A percentile compares a stretch with the other conserved stretches of the same genome.
Conservation (phyloP, 2,888 invertebrate genomes). For the Heliconius ismenius region DNA sequence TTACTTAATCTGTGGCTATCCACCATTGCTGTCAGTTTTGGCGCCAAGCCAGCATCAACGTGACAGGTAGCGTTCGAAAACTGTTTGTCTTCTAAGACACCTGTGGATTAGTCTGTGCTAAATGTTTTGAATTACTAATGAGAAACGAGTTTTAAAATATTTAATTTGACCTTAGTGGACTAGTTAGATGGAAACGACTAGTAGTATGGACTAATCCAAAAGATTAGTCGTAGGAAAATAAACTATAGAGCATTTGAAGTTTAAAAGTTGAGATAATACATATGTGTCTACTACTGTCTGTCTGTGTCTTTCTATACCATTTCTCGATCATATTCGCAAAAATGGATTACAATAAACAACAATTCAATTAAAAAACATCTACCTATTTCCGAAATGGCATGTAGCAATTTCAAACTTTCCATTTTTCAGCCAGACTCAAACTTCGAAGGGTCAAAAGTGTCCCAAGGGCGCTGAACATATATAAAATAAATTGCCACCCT, state of each 20-base stretch:
- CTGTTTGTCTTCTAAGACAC: conserved; percentile 49
- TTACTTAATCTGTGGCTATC: conserved; percentile 45
- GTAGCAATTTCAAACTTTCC: conserved; percentile 3
- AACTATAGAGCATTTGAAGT: too few species aligned
- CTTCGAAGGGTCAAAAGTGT: conserved; percentile 11
- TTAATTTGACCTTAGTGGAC: neutral
- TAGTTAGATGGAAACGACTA: too few species aligned
- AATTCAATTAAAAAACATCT: neutral
- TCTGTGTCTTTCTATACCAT: too few species aligned
- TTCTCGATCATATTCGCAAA: too few species aligned
- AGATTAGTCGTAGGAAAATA: neutral
- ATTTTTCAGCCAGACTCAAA: conserved; percentile 7
- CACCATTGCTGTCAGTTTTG: conserved; percentile 54
- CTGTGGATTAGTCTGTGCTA: conserved; percentile 55
- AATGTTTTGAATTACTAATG: conserved; percentile 50
- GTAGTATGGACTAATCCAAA: too few species aligned
- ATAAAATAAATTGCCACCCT: conserved; percentile 31
- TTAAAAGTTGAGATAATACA: neutral
- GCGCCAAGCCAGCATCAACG: conserved; percentile 56
- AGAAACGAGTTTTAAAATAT: conserved; percentile 35
- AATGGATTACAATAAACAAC: neutral
- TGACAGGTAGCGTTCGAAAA: conserved; percentile 52
- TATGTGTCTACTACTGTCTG: too few species aligned
- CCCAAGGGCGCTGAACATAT: conserved; percentile 13
- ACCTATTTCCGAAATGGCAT: neutral